Evolutionary conservation across 64 coral and sea anemone genomes (phyloP).

Genomic region (Platygyra sinensis): DNA sequence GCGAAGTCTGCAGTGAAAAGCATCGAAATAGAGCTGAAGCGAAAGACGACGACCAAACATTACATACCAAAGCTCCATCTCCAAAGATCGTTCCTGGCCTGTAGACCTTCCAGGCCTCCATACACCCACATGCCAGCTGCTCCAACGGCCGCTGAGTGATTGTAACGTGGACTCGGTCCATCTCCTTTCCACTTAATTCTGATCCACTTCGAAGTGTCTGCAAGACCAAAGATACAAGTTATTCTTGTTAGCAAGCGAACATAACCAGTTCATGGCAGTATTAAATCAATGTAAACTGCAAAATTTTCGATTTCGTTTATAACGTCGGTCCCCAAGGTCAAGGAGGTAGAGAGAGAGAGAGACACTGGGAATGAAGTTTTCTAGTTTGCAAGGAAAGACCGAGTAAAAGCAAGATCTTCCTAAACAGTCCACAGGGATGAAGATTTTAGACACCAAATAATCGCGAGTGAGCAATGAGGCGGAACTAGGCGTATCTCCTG

Average conservation of each 20-base stretch:
- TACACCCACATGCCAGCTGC: slow-evolving; percentile 70
- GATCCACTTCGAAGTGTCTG: slow-evolving; percentile 66
- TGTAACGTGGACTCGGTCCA: slow-evolving; percentile 79
- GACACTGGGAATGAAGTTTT: too few species aligned
- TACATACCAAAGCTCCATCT: slow-evolving; percentile 82
- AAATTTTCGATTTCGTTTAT: too few species aligned
- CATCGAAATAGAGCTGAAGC: not conserved
- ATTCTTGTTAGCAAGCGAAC: not conserved
- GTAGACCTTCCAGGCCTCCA: slow-evolving; percentile 80
- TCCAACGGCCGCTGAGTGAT: slow-evolving; percentile 76
- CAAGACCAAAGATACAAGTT: slow-evolving; percentile 1
- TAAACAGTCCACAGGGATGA: too few species aligned
- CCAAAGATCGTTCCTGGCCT: slow-evolving; percentile 76
- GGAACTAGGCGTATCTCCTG: too few species aligned
- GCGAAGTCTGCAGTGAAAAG: not conserved
- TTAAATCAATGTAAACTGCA: not conserved
- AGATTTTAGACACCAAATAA: too few species aligned
- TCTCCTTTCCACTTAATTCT: slow-evolving; percentile 57
- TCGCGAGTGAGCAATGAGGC: too few species aligned
- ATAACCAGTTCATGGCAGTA: not conserved
- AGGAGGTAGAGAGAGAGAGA: too few species aligned
- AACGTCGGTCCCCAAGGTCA: too few species aligned
- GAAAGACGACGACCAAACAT: not conserved
- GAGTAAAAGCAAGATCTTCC: too few species aligned
- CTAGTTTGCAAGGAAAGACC: too few species aligned